These are phyloP conservation scores for Pseudomugil gertrudae DNA, from an alignment of 2,797 vertebrate species.

Conservation along the genomic window DNA sequence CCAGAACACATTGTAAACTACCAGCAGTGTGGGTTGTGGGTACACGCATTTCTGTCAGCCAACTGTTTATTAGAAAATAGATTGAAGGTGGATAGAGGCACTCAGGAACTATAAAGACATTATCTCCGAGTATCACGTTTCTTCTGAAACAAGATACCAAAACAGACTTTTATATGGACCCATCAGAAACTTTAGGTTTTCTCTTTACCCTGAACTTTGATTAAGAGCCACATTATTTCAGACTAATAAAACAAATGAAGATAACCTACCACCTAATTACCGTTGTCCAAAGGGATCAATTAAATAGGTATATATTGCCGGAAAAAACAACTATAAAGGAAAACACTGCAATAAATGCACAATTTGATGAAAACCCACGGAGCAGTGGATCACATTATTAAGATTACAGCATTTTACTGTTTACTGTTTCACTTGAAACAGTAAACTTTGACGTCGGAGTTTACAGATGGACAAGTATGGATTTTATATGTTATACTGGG, in stretches of 20 bases:
- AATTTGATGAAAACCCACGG: neutral
- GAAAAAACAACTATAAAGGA: neutral
- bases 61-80: constrained; percentile 36
- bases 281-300: constrained; percentile 38
- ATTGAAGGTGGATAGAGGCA: constrained; percentile 8
- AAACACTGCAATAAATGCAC: neutral
- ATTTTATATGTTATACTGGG: constrained; percentile 13
- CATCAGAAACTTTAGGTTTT: constrained; percentile 38
- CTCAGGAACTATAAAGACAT: constrained; percentile 10
- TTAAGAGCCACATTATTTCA: constrained; percentile 48
- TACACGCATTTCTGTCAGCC: constrained; percentile 1
- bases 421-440: neutral
- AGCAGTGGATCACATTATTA: neutral
- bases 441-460: neutral
- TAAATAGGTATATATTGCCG: constrained; percentile 37
- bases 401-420: neutral
- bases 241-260: constrained; percentile 29
- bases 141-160: constrained; percentile 33
- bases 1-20: constrained; percentile 26
- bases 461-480: constrained; percentile 2
- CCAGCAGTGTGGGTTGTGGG: constrained; percentile 15
- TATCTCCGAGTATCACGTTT: constrained; percentile 16
- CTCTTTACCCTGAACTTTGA: constrained; percentile 37
- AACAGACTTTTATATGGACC: constrained; percentile 39
- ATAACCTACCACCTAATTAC: constrained; percentile 35